These are phyloP conservation scores for Nannoperca obscura DNA, from an alignment of 2,797 vertebrate species.

Conservation along the genomic window DNA sequence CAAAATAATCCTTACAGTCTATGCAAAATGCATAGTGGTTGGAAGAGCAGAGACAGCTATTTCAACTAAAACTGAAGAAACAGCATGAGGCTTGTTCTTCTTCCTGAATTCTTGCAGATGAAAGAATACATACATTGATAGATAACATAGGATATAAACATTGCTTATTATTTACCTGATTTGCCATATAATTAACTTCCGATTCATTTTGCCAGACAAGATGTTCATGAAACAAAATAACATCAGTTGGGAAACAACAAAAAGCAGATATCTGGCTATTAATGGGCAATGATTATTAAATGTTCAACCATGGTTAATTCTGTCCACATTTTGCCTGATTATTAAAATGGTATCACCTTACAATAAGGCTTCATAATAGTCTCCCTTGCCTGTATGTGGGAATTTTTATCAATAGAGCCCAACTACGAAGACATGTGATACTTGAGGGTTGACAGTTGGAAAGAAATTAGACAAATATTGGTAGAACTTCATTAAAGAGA, in stretches of 20 bases:
- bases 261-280: neutral
- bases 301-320: neutral
- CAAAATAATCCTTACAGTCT: neutral
- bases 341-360: neutral
- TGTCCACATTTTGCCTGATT: neutral
- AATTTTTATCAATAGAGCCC: neutral
- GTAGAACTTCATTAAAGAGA: conserved; percentile 61
- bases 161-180: neutral
- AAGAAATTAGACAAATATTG: conserved; percentile 39
- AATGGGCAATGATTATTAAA: neutral
- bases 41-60: neutral
- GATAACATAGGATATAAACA: neutral
- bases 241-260: neutral
- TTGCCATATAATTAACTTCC: neutral
- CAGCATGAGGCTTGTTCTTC: neutral
- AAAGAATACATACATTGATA: neutral
- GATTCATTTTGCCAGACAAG: neutral
- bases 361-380: neutral
- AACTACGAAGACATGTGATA: neutral
- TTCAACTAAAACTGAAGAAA: conserved; percentile 14
- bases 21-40: conserved; percentile 18
- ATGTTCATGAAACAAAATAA: neutral
- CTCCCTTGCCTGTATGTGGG: neutral
- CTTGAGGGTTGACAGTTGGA: conserved; percentile 13
- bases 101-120: neutral